Evolutionary conservation across 2,888 invertebrate genomes (phyloP).

Genomic region (Heliconius cydno): DNA sequence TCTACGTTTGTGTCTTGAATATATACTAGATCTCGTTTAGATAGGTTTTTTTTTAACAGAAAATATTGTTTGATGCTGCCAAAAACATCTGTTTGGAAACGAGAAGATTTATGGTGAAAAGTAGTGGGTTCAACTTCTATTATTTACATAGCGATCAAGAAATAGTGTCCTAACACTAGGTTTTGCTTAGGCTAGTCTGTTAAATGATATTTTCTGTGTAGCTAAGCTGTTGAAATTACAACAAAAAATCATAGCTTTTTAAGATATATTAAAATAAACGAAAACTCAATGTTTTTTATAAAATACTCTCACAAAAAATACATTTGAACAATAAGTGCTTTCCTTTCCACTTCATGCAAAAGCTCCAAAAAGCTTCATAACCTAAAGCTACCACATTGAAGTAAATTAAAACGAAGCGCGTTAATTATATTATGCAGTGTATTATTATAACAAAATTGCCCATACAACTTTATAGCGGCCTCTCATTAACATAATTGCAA

Average conservation of each 20-base stretch:
- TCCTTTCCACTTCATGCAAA: neutral
- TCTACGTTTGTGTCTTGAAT: neutral
- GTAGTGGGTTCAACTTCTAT: no score
- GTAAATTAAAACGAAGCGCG: constrained; percentile 15
- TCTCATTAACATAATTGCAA: constrained; percentile 31
- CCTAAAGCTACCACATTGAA: neutral
- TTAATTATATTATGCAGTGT: constrained; percentile 9
- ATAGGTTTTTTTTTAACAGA: no score
- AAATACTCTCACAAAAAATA: neutral
- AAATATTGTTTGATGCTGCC: neutral
- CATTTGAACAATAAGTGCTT: neutral
- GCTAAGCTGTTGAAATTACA: no score
- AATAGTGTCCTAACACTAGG: no score
- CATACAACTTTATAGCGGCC: constrained; percentile 22
- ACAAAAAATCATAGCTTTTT: no score
- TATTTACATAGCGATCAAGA: no score
- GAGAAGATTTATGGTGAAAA: no score
- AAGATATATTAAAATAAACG: no score
- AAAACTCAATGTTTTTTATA: no score
- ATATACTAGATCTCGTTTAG: neutral
- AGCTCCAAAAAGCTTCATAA: neutral
- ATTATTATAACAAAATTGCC: constrained; percentile 24
- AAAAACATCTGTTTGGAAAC: no score
- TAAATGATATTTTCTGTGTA: no score
- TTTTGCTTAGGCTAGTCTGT: no score